phyloP scores from a whole-genome alignment of 1,140 invertebrate species.

The Oncopodura yosiiana region DNA sequence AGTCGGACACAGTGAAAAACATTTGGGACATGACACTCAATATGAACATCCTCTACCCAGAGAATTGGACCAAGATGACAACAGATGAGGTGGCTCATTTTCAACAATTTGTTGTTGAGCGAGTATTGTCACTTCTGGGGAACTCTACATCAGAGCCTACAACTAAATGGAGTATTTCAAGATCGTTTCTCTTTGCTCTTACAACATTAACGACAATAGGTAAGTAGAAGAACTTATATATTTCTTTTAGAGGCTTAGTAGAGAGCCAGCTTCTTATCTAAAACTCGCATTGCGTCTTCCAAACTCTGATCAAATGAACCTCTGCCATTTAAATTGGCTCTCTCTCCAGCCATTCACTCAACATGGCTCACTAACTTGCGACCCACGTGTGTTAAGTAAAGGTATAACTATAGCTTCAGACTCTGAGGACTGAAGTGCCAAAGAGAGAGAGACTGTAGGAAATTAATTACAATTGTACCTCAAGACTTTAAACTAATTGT shows the following conservation, averaged over 20 bases:
- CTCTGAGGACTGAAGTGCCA: slow-evolving; percentile 13
- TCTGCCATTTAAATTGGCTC: too few relatives aligned
- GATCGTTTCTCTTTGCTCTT: slow-evolving; percentile 88
- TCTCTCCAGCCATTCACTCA: not conserved
- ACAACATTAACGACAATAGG: slow-evolving; percentile 93
- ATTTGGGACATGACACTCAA: slow-evolving; percentile 92
- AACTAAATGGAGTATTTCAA: slow-evolving; percentile 81
- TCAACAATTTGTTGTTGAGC: slow-evolving; percentile 72
- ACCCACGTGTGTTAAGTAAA: too few relatives aligned
- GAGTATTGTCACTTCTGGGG: slow-evolving; percentile 63
- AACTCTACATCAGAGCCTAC: slow-evolving; percentile 49
- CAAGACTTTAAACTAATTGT: not conserved
- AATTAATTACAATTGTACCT: slow-evolving; percentile 15
- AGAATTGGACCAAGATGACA: slow-evolving; percentile 84
- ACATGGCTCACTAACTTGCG: too few relatives aligned
- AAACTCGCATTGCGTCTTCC: too few relatives aligned
- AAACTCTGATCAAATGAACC: too few relatives aligned
- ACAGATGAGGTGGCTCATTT: slow-evolving; percentile 77
- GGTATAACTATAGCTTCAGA: too few relatives aligned
- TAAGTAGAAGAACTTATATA: slow-evolving; percentile 46
- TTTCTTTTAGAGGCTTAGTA: not conserved
- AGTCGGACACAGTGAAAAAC: slow-evolving; percentile 64
- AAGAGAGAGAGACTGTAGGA: not conserved
- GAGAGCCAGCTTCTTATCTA: too few relatives aligned
- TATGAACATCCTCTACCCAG: slow-evolving; percentile 84